Evolutionary conservation across 2,888 invertebrate species (phyloP).

Genomic region (Arge pagana): DNA sequence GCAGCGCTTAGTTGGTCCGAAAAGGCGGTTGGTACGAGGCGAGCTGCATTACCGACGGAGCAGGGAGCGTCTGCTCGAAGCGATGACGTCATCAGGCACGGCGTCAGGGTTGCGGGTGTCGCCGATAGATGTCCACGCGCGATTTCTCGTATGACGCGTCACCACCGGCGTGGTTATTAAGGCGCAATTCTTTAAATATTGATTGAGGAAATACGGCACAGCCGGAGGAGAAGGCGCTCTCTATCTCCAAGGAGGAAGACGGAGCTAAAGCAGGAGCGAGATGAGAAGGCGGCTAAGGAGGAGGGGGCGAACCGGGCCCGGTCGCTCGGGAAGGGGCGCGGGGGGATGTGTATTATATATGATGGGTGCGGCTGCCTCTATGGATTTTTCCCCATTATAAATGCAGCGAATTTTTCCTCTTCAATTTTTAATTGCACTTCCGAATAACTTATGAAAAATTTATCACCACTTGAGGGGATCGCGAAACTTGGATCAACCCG

Average conservation of each 20-base stretch:
- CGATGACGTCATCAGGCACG: no score
- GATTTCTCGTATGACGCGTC: conserved; percentile 40
- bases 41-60: no score
- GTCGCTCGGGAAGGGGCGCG: conserved; percentile 28
- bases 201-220: conserved; percentile 47
- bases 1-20: no score
- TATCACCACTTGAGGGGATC: no score
- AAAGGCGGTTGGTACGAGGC: no score
- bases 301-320: background rate
- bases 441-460: no score
- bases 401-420: conserved; percentile 36
- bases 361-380: conserved; percentile 55
- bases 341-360: conserved; percentile 54
- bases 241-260: conserved; percentile 35
- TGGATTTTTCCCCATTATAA: conserved; percentile 53
- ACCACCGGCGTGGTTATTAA: conserved; percentile 48
- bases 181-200: conserved; percentile 58
- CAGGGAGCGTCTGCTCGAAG: no score
- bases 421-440: conserved; percentile 35
- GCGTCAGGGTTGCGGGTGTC: no score
- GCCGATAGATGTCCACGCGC: no score
- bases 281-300: conserved; percentile 16
- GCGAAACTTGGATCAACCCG: no score
- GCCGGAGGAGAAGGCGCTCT: conserved; percentile 42
- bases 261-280: background rate